Percentiles rank a stretch among this genome's conserved stretches.
Conservation (phyloP, 2,888 invertebrate genomes). For the Antheraea yamamai region DNA sequence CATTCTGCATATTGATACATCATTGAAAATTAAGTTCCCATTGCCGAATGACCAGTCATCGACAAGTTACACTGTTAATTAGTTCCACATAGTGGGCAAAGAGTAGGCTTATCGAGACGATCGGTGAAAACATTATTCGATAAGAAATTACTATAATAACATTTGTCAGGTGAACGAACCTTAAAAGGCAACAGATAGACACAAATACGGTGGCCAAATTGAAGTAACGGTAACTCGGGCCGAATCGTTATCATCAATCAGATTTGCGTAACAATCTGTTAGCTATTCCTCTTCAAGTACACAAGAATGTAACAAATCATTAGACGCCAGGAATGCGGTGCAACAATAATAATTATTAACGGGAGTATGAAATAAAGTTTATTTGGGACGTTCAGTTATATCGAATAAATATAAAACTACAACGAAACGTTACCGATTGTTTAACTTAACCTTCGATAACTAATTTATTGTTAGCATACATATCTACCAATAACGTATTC, state of each 20-base stretch:
- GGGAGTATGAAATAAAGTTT: constrained; percentile 37
- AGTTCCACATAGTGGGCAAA: constrained; percentile 45
- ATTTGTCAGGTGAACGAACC: constrained; percentile 67
- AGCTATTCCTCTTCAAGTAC: constrained; percentile 64
- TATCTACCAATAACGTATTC: background rate
- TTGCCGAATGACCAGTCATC: constrained; percentile 42
- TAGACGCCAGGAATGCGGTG: constrained; percentile 58
- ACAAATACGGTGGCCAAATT: constrained; percentile 71
- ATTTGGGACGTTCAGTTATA: constrained; percentile 30
- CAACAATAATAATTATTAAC: constrained; percentile 46
- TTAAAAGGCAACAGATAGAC: constrained; percentile 45
- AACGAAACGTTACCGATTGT: background rate
- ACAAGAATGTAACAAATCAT: constrained; percentile 55
- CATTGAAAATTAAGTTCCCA: constrained; percentile 37
- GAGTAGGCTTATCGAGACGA: constrained; percentile 28
- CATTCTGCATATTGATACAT: constrained; percentile 42
- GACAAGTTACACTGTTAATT: constrained; percentile 38
- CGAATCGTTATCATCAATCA: constrained; percentile 79
- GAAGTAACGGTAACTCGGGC: constrained; percentile 70
- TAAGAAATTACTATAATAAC: constrained; percentile 45
- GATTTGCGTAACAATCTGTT: constrained; percentile 79
- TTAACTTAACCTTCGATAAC: too few relatives aligned
- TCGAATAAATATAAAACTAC: background rate
- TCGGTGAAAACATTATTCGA: constrained; percentile 26
- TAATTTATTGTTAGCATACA: background rate